A percentile compares a stretch with the other conserved stretches of the same genome.
These are phyloP conservation scores for Metellina segmentata DNA, from an alignment of 2,888 invertebrate genomes.

Conservation along the genomic window DNA sequence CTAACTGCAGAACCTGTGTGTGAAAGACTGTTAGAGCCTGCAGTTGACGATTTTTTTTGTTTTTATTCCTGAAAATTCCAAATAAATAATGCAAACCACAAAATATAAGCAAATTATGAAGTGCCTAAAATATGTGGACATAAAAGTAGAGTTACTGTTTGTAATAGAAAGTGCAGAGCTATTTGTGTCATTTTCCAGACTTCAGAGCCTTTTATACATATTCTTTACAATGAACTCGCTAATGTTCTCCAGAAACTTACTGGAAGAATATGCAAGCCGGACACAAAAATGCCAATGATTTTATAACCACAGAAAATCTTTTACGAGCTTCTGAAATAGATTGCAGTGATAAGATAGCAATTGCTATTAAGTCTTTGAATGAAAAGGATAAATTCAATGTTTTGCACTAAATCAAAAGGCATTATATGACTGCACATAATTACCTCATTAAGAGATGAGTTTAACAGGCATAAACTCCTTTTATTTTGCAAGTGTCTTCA, in stretches of 20 bases:
- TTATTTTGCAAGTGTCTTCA: neutral
- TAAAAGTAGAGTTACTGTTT: slow-evolving; percentile 9
- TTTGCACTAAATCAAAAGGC: neutral
- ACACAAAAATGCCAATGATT: neutral
- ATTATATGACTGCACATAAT: neutral
- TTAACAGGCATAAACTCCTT: neutral
- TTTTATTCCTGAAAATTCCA: neutral
- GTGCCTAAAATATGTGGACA: slow-evolving; percentile 9
- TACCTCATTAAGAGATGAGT: neutral
- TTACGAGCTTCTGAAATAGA: neutral
- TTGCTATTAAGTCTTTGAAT: too few relatives aligned
- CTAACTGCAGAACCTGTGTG: slow-evolving; percentile 11
- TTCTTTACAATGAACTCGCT: slow-evolving; percentile 2
- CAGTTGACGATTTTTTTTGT: slow-evolving; percentile 17
- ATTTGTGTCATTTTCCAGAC: slow-evolving; percentile 5
- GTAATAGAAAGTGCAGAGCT: slow-evolving; percentile 26
- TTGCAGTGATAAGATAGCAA: neutral
- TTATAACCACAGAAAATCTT: neutral
- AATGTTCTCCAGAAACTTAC: neutral
- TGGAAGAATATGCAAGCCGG: neutral
- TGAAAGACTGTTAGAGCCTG: slow-evolving; percentile 14
- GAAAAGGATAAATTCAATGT: too few relatives aligned
- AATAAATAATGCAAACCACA: too few relatives aligned
- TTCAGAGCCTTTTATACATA: slow-evolving; percentile 7
- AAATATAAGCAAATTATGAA: too few relatives aligned